Base-by-base conservation (phyloP, 2,888 invertebrate species). In the Tachina fera region DNA sequence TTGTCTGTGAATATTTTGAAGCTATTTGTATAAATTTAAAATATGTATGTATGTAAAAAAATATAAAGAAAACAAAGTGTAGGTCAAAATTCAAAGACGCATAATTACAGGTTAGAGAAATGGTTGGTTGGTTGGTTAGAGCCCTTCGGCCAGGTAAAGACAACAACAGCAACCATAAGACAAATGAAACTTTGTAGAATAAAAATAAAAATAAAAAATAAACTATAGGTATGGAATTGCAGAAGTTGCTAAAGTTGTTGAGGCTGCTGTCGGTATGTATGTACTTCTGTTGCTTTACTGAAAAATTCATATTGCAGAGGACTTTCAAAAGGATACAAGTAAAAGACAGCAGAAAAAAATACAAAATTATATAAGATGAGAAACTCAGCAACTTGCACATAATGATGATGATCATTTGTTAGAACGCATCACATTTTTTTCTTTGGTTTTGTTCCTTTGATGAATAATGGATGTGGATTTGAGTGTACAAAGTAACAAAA, bases 51-150 rank as follows among this genome's bases (percentile, higher is more conserved):
- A 31, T 31, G 31, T 4, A 88, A 87, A 19, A 56, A 45, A 41
- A n/a, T 16, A 70, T 41, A 81, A 72, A 75, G 65, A 82, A 79
- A 79, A 90, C 89, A 90, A 87, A 88, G 87, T 88, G 79, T 87
- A 85, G 87, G 87, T 88, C 88, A 88, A 86, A 87, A 88, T 86
- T 89, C 89, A 91, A 91, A 91, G 89, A 89, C 87, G 88, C 88
- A 88, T 91, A 91, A 91, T 91, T 91, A 90, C 88, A 89, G 90
- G 90, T 89, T 90, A 87, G 88, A 86, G 86, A 74, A 49, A 70
- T 71, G 65, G 51, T 78, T 78, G 63, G 51, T 68, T 78, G 63
- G 51, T 68, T 72, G 72, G 76, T 76, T 79, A 67, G 83, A 83
- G 79, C 83, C 76, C 85, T 76, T 76, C 47, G 61, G 86, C 76